Evolutionary conservation across 2,797 vertebrate species (phyloP), one percentile per base, ranked within the genome.

Genomic region (Eremophila alpestris): DNA sequence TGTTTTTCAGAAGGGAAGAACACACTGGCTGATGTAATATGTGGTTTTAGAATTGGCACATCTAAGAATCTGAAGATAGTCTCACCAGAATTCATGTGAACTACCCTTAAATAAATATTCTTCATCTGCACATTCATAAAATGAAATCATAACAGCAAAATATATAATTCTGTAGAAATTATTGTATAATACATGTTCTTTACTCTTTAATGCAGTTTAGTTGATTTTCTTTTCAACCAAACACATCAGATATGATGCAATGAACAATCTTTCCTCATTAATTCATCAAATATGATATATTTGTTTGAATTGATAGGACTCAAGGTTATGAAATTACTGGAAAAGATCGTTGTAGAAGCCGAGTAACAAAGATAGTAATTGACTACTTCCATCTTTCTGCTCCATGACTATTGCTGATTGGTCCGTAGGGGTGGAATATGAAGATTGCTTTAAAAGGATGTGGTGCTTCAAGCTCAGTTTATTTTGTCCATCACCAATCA

Each of bases 131-230:
- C 10, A 7, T 74, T 93, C 46, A 90, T 8, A 78, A 54, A 87
- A 81, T 59, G 36, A 92, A 93, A 67, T 91, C 89, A 85, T 41
- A 84, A 76, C 16, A 46, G 15, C 48, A 97, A 98, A 97, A 36
- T 36, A 96, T 96, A 95, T 86, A 90, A 96, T 93, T 95, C 84
- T 93, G 52, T 78, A 90, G 68, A 96, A 80, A 24, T 75, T 69
- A 51, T 29, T 76, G 4, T 13, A 38, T 62, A 24, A 10, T 11
- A 16, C 9, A 49, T 38, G 22, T 15, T 68, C 7, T 60, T 89
- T n/a, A 21, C 40, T 78, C 22, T 94, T 89, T 90, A 82, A 82
- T 10, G 30, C 1, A 32, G 9, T 71, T 79, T 32, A 30, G 32
- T 60, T 92, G 16, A 45, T 63, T 87, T 55, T 93, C 7, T 64